Evolutionary conservation across 35 echinoderm and acorn worm species (phyloP).

Genomic region (Eucidaris tribuloides): DNA sequence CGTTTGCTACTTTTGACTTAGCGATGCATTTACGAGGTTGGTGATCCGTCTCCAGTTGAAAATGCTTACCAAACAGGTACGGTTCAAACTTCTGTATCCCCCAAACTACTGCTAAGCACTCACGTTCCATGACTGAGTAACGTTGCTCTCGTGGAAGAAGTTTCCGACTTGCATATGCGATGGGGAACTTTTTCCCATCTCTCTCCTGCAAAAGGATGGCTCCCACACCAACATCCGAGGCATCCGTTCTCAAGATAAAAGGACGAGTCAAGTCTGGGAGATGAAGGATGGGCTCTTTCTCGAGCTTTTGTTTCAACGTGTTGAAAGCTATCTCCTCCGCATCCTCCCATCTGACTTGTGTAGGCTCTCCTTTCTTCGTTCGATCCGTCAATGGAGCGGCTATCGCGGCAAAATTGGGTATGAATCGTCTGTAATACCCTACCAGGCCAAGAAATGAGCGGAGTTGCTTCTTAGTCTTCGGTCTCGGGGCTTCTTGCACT

Average conservation of each 20-base stretch:
- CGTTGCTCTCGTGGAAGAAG: background rate
- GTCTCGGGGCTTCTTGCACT: background rate
- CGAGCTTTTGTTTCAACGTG: background rate
- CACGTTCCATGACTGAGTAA: background rate
- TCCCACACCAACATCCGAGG: slow-evolving; percentile 2
- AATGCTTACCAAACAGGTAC: slow-evolving; percentile 15
- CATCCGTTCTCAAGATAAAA: slow-evolving; percentile 14
- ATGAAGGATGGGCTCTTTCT: background rate
- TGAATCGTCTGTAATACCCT: background rate
- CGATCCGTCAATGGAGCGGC: slow-evolving; percentile 3
- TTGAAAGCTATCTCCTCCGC: slow-evolving; percentile 12
- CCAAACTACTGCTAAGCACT: background rate
- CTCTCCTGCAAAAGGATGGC: background rate
- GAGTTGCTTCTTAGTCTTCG: slow-evolving; percentile 7
- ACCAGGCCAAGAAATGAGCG: slow-evolving; percentile 19
- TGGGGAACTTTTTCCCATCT: background rate
- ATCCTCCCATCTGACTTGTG: background rate
- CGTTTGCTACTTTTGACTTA: too few species aligned
- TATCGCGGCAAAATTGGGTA: slow-evolving; percentile 12
- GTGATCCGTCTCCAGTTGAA: slow-evolving; percentile 42
- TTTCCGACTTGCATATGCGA: slow-evolving; percentile 14
- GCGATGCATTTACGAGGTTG: slow-evolving; percentile 20
- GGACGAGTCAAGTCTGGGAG: background rate
- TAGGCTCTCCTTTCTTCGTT: slow-evolving; percentile 25
- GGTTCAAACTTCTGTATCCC: slow-evolving; percentile 35